Evolutionary conservation across 2,888 invertebrate species (phyloP), one percentile per base, ranked within the genome.

Genomic region (Criorhina ranunculi): DNA sequence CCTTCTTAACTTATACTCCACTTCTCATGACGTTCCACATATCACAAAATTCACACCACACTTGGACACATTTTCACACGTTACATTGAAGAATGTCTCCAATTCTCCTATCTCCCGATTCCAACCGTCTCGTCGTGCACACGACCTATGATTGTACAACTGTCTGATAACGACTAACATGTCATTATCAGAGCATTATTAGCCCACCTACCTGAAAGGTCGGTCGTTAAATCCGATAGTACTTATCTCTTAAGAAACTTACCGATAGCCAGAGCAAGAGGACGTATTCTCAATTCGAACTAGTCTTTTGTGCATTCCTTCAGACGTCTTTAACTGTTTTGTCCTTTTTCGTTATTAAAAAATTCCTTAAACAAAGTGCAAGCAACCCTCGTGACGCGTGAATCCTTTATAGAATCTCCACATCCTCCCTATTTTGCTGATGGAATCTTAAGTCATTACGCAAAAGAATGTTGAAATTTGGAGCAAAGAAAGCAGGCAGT

Each of bases 391-490:
- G n/a, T 37, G 12, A 11, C 29, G 44, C 15, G 70, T 24, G 67
- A 37, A 69, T 72, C 42, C 53, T 11, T 31, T 5, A 46, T 12
- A 46, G 44, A 29, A 44, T 57, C 33, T n/a, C n/a, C 15, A n/a
- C 19, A 46, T 31, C n/a, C 55, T 35, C 24, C 31, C 44, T 3
- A 0, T 44, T 37, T 2, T 12, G 0, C 31, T 29, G 31, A 51
- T 66, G 29, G 57, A 64, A 78, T 62, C 9, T 29, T n/a, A 7
- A 12, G 33, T 60, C 40, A 77, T 15, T 33, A 49, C 37, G 15
- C 17, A 12, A 51, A 75, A 19, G 51, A 83, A 83, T 83, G 83
- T 64, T 69, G 19, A 83, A 79, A 35, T 79, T 83, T 12, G 67
- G 79, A 29, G 51, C 33, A 19, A 73, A 59, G 9, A 83, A 73